Percentiles rank a stretch among this genome's conserved stretches.
These are phyloP conservation scores for Drosophila sulfurigaster DNA, from an alignment of 1,140 invertebrate genomes.

Conservation along the genomic window DNA sequence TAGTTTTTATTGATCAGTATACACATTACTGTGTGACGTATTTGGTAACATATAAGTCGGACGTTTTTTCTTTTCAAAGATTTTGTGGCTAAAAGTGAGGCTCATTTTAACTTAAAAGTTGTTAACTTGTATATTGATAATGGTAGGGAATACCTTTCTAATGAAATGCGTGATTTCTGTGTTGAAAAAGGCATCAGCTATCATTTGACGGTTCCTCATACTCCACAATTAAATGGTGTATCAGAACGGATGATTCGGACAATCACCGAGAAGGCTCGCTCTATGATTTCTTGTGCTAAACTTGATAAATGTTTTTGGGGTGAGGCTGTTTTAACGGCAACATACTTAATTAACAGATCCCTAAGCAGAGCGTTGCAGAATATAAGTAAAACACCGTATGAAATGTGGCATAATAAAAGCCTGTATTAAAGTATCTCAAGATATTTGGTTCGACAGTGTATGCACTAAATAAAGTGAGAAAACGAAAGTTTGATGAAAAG, in stretches of 20 bases:
- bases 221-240: neutral
- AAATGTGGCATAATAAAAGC: too few relatives aligned
- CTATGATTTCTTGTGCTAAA: neutral
- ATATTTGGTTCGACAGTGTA: too few relatives aligned
- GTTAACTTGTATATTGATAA: too few relatives aligned
- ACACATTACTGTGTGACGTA: constrained; percentile 9
- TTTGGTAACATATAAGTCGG: neutral
- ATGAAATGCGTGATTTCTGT: too few relatives aligned
- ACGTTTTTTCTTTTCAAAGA: neutral
- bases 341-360: neutral
- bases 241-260: constrained; percentile 20
- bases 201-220: constrained; percentile 8
- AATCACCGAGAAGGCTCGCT: constrained; percentile 10
- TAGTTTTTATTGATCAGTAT: constrained; percentile 3
- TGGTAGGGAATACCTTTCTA: too few relatives aligned
- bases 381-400: too few relatives aligned
- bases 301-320: neutral
- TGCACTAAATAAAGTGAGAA: too few relatives aligned
- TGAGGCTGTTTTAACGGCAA: neutral
- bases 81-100: constrained; percentile 35
- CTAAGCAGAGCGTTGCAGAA: neutral
- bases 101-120: constrained; percentile 73
- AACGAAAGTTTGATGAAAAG: too few relatives aligned
- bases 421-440: too few relatives aligned
- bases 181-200: constrained; percentile 8